Percentiles rank a stretch among this genome's conserved stretches.
Evolutionary conservation across 2,113 vertebrate genomes (phyloP).

Genomic region (Pelusios castaneus): DNA sequence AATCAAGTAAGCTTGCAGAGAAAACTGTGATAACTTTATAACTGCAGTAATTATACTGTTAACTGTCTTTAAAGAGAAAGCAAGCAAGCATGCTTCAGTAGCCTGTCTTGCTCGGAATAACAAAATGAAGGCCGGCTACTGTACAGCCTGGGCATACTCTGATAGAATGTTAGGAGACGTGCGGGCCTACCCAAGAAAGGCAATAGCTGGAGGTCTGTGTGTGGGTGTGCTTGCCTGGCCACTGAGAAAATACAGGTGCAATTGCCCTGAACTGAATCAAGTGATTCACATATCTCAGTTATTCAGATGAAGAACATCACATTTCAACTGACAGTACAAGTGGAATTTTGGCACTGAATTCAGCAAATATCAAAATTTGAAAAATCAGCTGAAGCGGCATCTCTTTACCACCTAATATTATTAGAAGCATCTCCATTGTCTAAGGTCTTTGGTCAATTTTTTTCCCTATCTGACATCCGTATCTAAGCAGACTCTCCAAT

Average conservation of each 20-base stretch:
- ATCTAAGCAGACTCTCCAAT: background rate
- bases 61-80: too few species aligned
- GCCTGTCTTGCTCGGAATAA: background rate
- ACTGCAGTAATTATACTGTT: background rate
- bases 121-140: background rate
- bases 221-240: background rate
- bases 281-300: background rate
- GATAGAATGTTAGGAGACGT: too few species aligned
- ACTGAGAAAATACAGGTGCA: background rate
- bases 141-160: background rate
- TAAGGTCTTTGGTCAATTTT: background rate
- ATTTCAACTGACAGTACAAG: background rate
- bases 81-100: background rate
- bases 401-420: background rate
- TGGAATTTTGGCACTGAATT: background rate
- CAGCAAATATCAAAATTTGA: background rate
- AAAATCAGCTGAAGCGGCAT: conserved; percentile 11
- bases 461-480: fast-evolving
- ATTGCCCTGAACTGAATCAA: background rate
- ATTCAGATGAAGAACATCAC: background rate
- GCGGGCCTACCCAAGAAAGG: too few species aligned
- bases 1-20: background rate
- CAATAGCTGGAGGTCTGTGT: too few species aligned
- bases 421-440: conserved; percentile 4
- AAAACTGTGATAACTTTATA: background rate